Evolutionary conservation across 1,140 invertebrate genomes (phyloP).

Genomic region (Magallana ariakensis): DNA sequence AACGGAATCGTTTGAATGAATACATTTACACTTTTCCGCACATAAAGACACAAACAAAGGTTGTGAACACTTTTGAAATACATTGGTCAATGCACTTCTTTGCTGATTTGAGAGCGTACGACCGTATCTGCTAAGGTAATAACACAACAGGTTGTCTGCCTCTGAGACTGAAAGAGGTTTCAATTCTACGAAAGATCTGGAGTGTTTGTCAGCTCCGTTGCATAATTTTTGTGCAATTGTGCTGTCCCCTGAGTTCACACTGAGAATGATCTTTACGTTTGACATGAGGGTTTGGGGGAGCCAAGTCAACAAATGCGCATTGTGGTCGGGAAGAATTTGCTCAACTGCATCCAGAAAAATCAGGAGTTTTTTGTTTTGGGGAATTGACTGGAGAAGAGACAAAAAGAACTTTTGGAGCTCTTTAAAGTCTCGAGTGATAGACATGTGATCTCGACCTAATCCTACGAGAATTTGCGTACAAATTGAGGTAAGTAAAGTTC

Average conservation of each 20-base stretch:
- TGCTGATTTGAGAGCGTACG: conserved; percentile 64
- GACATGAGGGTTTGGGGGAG: conserved; percentile 67
- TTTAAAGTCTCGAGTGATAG: conserved; percentile 68
- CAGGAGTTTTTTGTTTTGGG: conserved; percentile 67
- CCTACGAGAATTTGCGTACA: conserved; percentile 84
- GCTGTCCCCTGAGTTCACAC: conserved; percentile 62
- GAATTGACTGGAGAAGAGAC: conserved; percentile 66
- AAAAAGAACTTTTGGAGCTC: conserved; percentile 70
- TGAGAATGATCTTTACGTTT: conserved; percentile 77
- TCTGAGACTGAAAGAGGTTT: conserved; percentile 58
- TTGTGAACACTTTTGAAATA: conserved; percentile 66
- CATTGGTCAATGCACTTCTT: conserved; percentile 83
- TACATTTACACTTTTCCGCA: conserved; percentile 62
- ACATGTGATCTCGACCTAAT: conserved; percentile 52
- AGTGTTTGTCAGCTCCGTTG: conserved; percentile 58
- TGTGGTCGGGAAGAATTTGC: conserved; percentile 67
- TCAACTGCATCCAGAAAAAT: conserved; percentile 76
- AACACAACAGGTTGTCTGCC: conserved; percentile 64
- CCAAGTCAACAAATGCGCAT: conserved; percentile 73
- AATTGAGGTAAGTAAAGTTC: conserved; percentile 95
- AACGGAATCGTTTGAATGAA: conserved; percentile 60
- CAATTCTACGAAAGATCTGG: conserved; percentile 67
- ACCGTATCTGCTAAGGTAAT: conserved; percentile 63
- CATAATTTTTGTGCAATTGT: conserved; percentile 64
- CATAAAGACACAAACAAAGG: conserved; percentile 71